Conservation (phyloP, 1,140 invertebrate genomes). For the Leptonema lineaticorne region DNA sequence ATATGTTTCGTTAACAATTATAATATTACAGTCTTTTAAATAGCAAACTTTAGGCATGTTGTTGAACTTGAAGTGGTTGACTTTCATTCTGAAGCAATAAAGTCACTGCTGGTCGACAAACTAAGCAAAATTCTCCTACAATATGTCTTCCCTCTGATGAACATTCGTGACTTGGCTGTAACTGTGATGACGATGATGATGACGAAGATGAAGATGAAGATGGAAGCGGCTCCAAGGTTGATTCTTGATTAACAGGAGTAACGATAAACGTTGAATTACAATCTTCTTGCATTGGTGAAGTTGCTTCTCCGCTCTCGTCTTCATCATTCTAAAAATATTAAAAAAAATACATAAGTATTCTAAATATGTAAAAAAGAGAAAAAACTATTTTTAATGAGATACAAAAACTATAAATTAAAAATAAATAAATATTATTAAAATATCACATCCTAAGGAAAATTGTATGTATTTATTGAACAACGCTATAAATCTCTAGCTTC, state of each 20-base stretch:
- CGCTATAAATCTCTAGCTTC: too few species aligned
- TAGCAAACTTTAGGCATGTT: conserved; percentile 29
- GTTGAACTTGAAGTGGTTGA: conserved; percentile 36
- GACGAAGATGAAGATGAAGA: neutral
- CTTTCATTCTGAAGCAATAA: conserved; percentile 27
- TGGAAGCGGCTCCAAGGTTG: neutral
- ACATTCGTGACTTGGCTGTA: conserved; percentile 32
- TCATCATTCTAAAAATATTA: conserved; percentile 38
- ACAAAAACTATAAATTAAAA: too few species aligned
- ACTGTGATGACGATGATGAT: neutral
- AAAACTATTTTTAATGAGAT: neutral
- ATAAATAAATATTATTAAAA: too few species aligned
- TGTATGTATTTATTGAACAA: too few species aligned
- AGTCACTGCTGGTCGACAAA: conserved; percentile 26
- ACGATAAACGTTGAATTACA: neutral
- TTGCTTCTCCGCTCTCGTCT: conserved; percentile 23
- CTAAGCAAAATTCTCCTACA: conserved; percentile 36
- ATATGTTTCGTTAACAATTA: neutral
- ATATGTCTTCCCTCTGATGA: conserved; percentile 32
- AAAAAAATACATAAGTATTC: too few species aligned
- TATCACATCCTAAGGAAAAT: too few species aligned
- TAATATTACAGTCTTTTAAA: neutral
- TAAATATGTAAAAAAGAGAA: too few species aligned
- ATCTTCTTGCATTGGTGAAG: conserved; percentile 15
- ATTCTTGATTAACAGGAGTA: conserved; percentile 3